phyloP scores from a whole-genome alignment of 2,797 vertebrate species.

The Typhlichthys subterraneus region DNA sequence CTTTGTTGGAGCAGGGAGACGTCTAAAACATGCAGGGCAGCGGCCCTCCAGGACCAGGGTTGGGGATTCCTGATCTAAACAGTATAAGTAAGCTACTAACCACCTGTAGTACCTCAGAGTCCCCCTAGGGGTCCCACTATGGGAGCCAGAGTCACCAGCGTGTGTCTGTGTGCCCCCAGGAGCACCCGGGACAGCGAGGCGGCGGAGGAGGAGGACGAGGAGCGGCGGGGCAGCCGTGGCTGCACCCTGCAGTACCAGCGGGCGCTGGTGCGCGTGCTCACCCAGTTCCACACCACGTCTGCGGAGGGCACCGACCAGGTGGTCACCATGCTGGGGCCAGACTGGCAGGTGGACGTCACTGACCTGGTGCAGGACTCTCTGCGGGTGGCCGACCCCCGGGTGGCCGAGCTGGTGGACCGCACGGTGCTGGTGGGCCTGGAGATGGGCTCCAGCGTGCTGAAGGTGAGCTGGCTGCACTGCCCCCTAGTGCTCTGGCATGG shows the following conservation, averaged over 20 bases:
- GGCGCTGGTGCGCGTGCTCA: constrained; percentile 90
- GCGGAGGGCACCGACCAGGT: constrained; percentile 92
- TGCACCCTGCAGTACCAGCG: constrained; percentile 97
- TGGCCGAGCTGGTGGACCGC: constrained; percentile 91
- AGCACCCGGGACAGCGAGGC: constrained; percentile 86
- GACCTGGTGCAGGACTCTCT: constrained; percentile 95
- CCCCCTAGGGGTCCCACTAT: no score
- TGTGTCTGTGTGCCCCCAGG: constrained; percentile 44
- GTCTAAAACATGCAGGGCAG: no score
- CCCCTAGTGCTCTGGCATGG: no score
- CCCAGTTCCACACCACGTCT: constrained; percentile 96
- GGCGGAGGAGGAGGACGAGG: constrained; percentile 87
- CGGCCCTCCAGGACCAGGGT: no score
- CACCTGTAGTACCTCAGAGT: no score
- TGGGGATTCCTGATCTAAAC: constrained; percentile 1
- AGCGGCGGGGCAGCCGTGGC: constrained; percentile 85
- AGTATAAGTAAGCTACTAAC: no score
- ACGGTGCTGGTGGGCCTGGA: constrained; percentile 89
- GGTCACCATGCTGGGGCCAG: constrained; percentile 96
- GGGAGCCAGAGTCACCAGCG: no score
- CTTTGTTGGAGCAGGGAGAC: no score
- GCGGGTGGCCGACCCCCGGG: constrained; percentile 86
- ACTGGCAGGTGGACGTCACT: constrained; percentile 97
- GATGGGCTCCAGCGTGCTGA: constrained; percentile 87
- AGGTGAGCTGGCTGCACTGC: constrained; percentile 75